phyloP scores from a whole-genome alignment of 2,797 vertebrate genomes.

The Mastacembelus armatus region DNA sequence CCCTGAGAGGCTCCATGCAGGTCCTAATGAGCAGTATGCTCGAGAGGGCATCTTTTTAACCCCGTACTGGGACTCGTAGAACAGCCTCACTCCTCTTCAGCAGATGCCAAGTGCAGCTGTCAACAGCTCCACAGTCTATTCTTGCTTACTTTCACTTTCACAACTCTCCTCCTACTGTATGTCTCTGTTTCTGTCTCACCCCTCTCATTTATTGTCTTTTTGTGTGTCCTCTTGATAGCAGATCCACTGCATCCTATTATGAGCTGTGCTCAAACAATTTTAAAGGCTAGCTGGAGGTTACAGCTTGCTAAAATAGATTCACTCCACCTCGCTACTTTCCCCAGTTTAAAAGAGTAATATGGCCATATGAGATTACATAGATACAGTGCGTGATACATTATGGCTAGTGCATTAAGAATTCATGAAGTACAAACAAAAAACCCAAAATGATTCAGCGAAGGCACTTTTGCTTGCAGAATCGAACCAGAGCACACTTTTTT shows the following conservation, averaged over 20 bases:
- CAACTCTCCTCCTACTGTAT: constrained; percentile 22
- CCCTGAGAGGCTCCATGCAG: constrained; percentile 87
- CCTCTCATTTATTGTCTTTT: constrained; percentile 25
- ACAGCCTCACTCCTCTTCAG: constrained; percentile 87
- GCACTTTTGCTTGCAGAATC: constrained; percentile 69
- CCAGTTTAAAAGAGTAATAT: constrained; percentile 71
- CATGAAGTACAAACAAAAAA: constrained; percentile 77
- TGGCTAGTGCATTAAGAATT: constrained; percentile 80
- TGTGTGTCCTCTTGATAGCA: constrained; percentile 48
- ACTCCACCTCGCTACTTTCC: constrained; percentile 53
- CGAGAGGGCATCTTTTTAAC: constrained; percentile 94
- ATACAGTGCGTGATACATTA: constrained; percentile 76
- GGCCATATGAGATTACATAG: constrained; percentile 73
- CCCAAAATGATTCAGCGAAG: constrained; percentile 69
- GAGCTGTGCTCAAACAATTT: constrained; percentile 56
- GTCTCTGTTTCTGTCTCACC: constrained; percentile 38
- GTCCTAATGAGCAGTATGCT: constrained; percentile 91
- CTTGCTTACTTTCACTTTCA: constrained; percentile 71
- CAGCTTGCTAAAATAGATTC: constrained; percentile 62
- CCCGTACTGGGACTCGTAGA: constrained; percentile 91
- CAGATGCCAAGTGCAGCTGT: constrained; percentile 97
- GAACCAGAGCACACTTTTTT: constrained; percentile 69
- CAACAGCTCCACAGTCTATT: constrained; percentile 79
- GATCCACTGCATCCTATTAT: constrained; percentile 61
- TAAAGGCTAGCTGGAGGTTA: constrained; percentile 70